A percentile compares a stretch with the other conserved stretches of the same genome.
phyloP scores from a whole-genome alignment of 2,888 invertebrate genomes.

The Chymomyza fuscimana region DNA sequence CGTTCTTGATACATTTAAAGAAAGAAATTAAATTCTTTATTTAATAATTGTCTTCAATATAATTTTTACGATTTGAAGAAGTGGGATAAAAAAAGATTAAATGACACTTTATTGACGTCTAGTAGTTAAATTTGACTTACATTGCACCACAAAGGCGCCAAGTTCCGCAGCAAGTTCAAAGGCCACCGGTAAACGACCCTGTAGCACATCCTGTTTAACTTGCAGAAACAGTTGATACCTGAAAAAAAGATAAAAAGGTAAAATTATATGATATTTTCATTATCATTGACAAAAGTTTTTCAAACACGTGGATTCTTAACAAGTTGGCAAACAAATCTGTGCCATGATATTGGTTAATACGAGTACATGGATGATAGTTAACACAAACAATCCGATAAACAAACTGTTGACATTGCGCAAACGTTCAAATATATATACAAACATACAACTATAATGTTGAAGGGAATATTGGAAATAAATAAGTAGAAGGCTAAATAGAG shows the following conservation, averaged over 20 bases:
- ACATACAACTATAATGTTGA: constrained; percentile 1
- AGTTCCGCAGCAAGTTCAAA: constrained; percentile 95
- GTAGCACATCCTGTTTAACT: constrained; percentile 96
- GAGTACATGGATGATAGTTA: constrained; percentile 36
- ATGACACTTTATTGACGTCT: too few species aligned
- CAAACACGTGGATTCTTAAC: constrained; percentile 35
- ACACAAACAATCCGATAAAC: constrained; percentile 18
- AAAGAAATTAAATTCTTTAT: too few species aligned
- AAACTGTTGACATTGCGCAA: constrained; percentile 52
- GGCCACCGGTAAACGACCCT: constrained; percentile 93
- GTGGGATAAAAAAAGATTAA: too few species aligned
- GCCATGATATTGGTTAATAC: constrained; percentile 54
- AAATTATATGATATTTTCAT: constrained; percentile 28
- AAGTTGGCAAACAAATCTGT: constrained; percentile 56
- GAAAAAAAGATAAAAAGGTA: constrained; percentile 50
- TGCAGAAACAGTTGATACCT: constrained; percentile 99
- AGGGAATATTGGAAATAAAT: background rate
- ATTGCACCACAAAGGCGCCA: constrained; percentile 95
- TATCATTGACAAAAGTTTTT: constrained; percentile 8
- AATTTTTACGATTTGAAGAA: too few species aligned
- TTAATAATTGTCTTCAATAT: too few species aligned
- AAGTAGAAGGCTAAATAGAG: background rate
- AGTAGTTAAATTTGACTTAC: constrained; percentile 83
- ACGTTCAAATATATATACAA: constrained; percentile 34
- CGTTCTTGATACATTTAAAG: too few species aligned